A percentile compares a stretch with the other conserved stretches of the same genome.
Conservation (phyloP, 2,113 vertebrate species). For the Tapirus terrestris region DNA sequence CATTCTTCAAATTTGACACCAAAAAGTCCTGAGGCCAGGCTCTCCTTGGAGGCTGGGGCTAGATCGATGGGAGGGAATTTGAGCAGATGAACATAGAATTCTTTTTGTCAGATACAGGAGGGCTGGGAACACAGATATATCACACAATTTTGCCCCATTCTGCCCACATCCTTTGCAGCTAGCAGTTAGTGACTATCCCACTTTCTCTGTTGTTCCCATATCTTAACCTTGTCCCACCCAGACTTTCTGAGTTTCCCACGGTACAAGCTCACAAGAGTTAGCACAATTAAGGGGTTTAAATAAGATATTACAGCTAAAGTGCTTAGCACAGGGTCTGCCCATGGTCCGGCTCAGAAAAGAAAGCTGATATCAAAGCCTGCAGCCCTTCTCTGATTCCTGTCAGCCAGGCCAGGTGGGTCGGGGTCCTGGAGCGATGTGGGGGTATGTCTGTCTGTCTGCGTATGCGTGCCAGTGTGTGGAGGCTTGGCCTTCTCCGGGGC, state of each 20-base stretch:
- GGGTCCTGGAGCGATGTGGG: rapidly evolving
- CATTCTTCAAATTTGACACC: neutral
- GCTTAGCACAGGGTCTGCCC: neutral
- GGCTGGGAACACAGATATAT: neutral
- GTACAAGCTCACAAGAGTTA: neutral
- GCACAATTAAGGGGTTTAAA: neutral
- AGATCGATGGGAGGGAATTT: neutral
- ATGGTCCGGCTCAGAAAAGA: neutral
- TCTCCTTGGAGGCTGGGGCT: neutral
- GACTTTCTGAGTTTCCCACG: neutral
- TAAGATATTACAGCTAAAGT: neutral
- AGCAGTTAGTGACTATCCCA: neutral
- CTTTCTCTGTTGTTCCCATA: neutral
- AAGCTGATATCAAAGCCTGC: neutral
- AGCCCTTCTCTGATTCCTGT: neutral
- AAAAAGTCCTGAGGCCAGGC: no score
- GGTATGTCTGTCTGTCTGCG: no score
- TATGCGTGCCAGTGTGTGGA: rapidly evolving
- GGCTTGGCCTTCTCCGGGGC: neutral
- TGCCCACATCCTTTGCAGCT: neutral
- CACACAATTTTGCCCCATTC: neutral
- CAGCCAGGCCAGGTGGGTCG: neutral
- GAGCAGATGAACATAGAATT: neutral
- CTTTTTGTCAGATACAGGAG: neutral
- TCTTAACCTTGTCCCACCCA: neutral